Percentiles rank a stretch among this genome's conserved stretches.
Evolutionary conservation across 1,140 invertebrate genomes (phyloP).

Genomic region (Dendroctonus valens): DNA sequence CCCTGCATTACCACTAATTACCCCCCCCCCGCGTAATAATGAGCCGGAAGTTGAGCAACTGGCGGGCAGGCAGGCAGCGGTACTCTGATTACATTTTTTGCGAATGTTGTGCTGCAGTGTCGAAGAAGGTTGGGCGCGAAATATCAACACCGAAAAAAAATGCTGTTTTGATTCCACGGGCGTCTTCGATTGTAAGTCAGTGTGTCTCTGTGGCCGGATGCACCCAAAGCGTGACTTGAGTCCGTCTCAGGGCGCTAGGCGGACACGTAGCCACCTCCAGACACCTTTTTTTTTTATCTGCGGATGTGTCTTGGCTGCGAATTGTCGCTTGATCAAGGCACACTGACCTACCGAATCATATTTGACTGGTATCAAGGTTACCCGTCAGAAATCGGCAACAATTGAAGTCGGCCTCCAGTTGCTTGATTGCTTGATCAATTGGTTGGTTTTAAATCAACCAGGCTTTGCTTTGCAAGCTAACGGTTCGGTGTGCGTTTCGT

Average conservation of each 20-base stretch:
- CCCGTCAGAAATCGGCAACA: neutral
- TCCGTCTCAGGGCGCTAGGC: neutral
- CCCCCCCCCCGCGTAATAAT: neutral
- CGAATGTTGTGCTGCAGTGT: too few species aligned
- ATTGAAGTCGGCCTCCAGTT: neutral
- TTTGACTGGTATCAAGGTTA: neutral
- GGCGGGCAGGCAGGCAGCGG: neutral
- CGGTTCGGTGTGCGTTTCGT: too few species aligned
- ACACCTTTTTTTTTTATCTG: slow-evolving; percentile 12
- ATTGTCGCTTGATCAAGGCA: neutral
- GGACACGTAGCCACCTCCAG: slow-evolving; percentile 15
- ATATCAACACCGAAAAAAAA: neutral
- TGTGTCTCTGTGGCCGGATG: slow-evolving; percentile 13
- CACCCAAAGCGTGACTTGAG: slow-evolving; percentile 1
- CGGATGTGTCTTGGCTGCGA: neutral
- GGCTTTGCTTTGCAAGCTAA: neutral
- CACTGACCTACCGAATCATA: neutral
- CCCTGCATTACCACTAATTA: neutral
- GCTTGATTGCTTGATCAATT: neutral
- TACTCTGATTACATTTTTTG: neutral
- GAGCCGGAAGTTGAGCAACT: neutral
- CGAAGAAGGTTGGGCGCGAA: neutral
- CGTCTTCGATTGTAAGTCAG: slow-evolving; percentile 14
- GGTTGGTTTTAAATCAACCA: neutral
- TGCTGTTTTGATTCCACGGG: neutral